These are phyloP conservation scores for Coenonympha glycerion DNA, from an alignment of 2,888 invertebrate species.

Conservation along the genomic window DNA sequence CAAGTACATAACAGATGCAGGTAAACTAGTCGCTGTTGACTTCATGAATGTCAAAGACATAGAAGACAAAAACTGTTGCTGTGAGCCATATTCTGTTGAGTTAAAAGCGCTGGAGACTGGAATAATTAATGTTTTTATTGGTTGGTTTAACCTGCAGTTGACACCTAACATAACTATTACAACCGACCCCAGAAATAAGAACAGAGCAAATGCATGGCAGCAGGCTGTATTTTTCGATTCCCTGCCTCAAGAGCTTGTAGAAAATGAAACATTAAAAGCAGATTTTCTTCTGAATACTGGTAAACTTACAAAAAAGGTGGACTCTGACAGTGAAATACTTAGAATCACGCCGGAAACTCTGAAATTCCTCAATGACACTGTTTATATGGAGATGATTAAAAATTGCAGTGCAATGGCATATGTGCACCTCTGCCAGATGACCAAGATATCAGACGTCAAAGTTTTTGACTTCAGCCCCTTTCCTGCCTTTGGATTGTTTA, in stretches of 20 bases:
- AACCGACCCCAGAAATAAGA: slow-evolving; percentile 73
- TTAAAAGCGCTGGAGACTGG: slow-evolving; percentile 65
- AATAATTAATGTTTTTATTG: slow-evolving; percentile 78
- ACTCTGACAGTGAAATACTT: slow-evolving; percentile 36
- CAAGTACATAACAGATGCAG: slow-evolving; percentile 76
- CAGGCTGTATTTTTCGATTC: slow-evolving; percentile 82
- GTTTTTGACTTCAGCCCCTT: slow-evolving; percentile 78
- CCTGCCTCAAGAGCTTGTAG: slow-evolving; percentile 46
- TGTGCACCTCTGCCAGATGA: slow-evolving; percentile 56
- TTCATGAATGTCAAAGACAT: slow-evolving; percentile 77
- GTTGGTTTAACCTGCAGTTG: slow-evolving; percentile 84
- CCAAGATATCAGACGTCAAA: slow-evolving; percentile 44
- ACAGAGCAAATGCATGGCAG: slow-evolving; percentile 82
- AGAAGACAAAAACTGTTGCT: slow-evolving; percentile 46
- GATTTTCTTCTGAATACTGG: slow-evolving; percentile 51
- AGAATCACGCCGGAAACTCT: slow-evolving; percentile 52
- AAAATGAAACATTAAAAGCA: slow-evolving; percentile 46
- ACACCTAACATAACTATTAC: slow-evolving; percentile 78
- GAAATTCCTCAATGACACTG: slow-evolving; percentile 68
- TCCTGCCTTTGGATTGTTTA: slow-evolving; percentile 77
- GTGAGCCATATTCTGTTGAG: slow-evolving; percentile 51
- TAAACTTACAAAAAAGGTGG: slow-evolving; percentile 48
- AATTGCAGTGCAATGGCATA: slow-evolving; percentile 51
- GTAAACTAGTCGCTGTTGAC: slow-evolving; percentile 75
- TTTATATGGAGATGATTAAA: slow-evolving; percentile 57